Base-by-base conservation (phyloP, 2,888 invertebrate genomes). In the Chrysolina oricalcia region DNA sequence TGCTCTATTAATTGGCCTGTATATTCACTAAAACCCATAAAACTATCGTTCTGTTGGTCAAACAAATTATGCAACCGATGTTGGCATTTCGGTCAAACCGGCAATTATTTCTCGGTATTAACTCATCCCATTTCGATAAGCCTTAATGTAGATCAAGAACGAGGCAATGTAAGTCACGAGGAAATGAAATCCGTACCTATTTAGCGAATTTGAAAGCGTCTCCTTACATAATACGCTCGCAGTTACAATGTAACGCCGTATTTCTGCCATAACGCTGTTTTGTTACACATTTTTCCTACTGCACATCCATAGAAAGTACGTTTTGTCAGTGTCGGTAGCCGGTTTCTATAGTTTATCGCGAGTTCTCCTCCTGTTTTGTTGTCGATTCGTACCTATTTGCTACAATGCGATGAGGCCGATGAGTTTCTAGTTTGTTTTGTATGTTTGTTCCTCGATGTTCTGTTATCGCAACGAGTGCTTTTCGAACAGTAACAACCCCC, bases 121-220 rank as follows among this genome's bases (percentile, higher is more conserved):
- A 41, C 68, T 53, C 59, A 74, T 65, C 48, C 46, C 43, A 40
- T 53, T 72, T 46, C 35, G 70, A 56, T 53, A 3, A 43, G 19
- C 23, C 63, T 13, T 9, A 75, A 75, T 75, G 72, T 73, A 65
- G 75, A 65, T 75, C 75, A 75, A 75, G 75, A 72, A 72, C 75
- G 64, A 70, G 35, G 46, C 53, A 72, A 74, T 73, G 72, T 69
- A 69, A 75, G 68, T 70, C 76, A 74, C 78, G 73, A 78, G 80
- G 80, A 80, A 80, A 80, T 77, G 77, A 77, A 80, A 76, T 70
- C 78, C 73, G 71, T 73, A 67, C 53, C 62, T 64, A 67, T 72
- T 69, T 70, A 75, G 70, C 72, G 72, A 72, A 64, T 78, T 72
- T 71, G 78, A 76, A 79, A 77, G 76, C 75, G 77, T 63, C 65